Conservation (phyloP, 2,888 invertebrate species). For the Eremobia ochroleuca region DNA sequence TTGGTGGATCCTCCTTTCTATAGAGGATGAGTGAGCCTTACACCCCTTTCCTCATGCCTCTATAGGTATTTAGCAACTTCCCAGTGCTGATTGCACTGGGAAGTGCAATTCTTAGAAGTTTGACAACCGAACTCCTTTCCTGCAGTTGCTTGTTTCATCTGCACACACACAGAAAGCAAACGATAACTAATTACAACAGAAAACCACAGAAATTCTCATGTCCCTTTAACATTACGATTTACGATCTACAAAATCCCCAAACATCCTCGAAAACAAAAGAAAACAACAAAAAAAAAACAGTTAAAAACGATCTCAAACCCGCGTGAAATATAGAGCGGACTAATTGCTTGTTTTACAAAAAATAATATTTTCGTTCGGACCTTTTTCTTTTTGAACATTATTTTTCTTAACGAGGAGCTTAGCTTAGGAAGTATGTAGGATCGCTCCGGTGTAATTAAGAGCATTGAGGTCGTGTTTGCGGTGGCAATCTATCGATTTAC, state of each 20-base stretch:
- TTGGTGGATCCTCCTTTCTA: not conserved
- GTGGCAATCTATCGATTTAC: slow-evolving; percentile 59
- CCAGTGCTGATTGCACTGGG: too few species aligned
- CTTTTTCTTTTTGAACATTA: slow-evolving; percentile 54
- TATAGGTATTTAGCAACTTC: not conserved
- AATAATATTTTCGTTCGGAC: slow-evolving; percentile 48
- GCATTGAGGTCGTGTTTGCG: slow-evolving; percentile 48
- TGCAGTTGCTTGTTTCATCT: not conserved
- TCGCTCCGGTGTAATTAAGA: slow-evolving; percentile 55
- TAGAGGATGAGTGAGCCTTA: not conserved
- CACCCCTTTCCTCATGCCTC: not conserved
- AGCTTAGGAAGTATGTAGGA: slow-evolving; percentile 51
- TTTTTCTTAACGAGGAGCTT: slow-evolving; percentile 66
- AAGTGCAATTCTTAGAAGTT: not conserved
- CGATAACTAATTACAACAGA: not conserved
- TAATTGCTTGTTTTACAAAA: slow-evolving; percentile 64
- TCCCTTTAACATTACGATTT: slow-evolving; percentile 1
- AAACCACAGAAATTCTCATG: not conserved
- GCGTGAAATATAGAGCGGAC: slow-evolving; percentile 51
- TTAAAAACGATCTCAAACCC: slow-evolving; percentile 43
- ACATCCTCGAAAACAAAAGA: slow-evolving; percentile 10
- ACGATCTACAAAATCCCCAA: slow-evolving; percentile 17
- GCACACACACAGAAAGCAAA: not conserved
- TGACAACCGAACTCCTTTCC: not conserved
- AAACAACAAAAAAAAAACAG: slow-evolving; percentile 39